Percentiles rank a stretch among this genome's conserved stretches.
Conservation (phyloP, 2,797 vertebrate genomes). For the Cyprinella venusta region DNA sequence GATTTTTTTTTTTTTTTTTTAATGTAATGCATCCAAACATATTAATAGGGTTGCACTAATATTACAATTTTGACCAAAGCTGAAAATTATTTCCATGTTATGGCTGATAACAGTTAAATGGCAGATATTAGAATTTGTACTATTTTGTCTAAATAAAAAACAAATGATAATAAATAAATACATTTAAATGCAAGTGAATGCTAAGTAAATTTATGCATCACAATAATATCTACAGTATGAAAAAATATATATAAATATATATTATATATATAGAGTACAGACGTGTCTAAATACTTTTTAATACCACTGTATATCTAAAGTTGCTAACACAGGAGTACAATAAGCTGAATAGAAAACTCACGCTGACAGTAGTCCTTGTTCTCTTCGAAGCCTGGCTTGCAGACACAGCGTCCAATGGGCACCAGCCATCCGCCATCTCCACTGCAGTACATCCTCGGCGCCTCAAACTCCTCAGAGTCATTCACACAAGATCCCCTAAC, state of each 20-base stretch:
- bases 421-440: conserved; percentile 87
- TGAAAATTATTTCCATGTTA: background rate
- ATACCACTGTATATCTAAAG: background rate
- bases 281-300: conserved; percentile 10
- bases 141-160: background rate
- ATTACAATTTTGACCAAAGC: no score
- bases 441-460: conserved; percentile 86
- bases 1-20: background rate
- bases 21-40: background rate
- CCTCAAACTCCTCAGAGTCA: conserved; percentile 83
- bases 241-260: no score
- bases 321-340: background rate
- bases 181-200: background rate
- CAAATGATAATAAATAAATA: no score
- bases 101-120: background rate
- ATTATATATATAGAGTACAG: no score
- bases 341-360: conserved; percentile 70
- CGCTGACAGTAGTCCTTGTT: conserved; percentile 82
- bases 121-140: background rate
- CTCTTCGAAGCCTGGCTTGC: conserved; percentile 84
- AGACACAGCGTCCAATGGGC: conserved; percentile 85
- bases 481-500: conserved; percentile 82
- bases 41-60: background rate
- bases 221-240: background rate
- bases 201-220: background rate